These are phyloP conservation scores for Lamprologus sp. DNA, from an alignment of 2,113 vertebrate species.

Conservation along the genomic window DNA sequence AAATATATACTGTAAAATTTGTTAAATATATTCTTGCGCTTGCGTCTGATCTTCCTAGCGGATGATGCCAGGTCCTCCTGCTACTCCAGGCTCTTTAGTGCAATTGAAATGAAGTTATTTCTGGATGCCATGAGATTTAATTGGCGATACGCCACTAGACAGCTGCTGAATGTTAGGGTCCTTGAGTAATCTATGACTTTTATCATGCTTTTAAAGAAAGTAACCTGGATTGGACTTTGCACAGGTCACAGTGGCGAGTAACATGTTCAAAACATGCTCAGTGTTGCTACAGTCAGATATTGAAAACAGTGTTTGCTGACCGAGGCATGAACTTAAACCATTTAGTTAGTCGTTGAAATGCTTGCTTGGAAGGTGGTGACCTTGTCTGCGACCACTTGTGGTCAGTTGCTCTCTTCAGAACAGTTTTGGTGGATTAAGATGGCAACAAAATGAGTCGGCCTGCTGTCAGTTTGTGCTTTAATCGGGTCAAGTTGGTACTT, in stretches of 20 bases:
- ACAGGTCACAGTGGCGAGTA: neutral
- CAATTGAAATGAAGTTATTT: conserved; percentile 9
- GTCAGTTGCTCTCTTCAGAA: neutral
- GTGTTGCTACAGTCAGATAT: neutral
- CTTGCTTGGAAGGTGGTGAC: neutral
- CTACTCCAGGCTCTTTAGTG: neutral
- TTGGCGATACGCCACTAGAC: neutral
- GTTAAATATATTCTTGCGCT: neutral
- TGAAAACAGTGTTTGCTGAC: neutral
- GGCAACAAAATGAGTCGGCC: neutral
- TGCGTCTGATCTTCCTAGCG: neutral
- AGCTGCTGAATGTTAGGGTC: neutral
- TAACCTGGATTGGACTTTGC: neutral
- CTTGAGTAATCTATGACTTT: neutral
- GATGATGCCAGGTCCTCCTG: neutral
- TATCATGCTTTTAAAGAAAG: neutral
- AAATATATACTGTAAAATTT: neutral
- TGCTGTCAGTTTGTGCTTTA: neutral
- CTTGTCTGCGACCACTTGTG: neutral
- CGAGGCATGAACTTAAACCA: neutral
- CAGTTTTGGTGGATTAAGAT: neutral
- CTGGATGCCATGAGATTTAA: conserved; percentile 5
- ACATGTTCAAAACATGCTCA: neutral
- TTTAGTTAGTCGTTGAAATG: neutral
- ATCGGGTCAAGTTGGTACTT: neutral